phyloP scores from a whole-genome alignment of 2,888 invertebrate genomes.

The Pegoplata infirma region DNA sequence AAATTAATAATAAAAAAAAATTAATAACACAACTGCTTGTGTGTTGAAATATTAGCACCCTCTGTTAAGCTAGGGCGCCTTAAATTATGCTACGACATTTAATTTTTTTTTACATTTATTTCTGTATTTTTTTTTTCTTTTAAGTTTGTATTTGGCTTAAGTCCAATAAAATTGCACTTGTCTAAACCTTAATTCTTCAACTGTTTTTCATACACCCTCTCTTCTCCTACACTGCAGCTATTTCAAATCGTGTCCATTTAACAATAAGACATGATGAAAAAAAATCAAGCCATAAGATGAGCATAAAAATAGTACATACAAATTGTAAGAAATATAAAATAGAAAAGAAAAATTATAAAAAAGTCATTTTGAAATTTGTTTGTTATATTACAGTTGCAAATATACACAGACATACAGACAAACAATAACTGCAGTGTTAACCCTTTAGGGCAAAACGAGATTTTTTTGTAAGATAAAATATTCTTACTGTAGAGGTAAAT shows the following conservation, averaged over 20 bases:
- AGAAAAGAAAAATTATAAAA: background rate
- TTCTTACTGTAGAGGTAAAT: no score
- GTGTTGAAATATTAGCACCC: conserved; percentile 39
- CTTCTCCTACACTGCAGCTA: background rate
- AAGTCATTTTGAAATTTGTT: conserved; percentile 2
- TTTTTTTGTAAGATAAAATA: no score
- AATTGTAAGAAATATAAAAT: background rate
- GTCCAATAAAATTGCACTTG: conserved; percentile 62
- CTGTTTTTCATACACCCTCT: background rate
- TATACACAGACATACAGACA: background rate
- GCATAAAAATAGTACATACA: background rate
- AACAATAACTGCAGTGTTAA: conserved; percentile 19
- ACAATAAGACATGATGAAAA: conserved; percentile 46
- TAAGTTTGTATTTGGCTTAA: conserved; percentile 47
- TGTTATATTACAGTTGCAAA: conserved; percentile 14
- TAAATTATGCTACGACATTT: conserved; percentile 53
- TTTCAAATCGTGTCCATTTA: conserved; percentile 31
- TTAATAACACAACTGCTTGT: background rate
- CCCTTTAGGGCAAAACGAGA: background rate
- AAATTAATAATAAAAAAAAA: background rate
- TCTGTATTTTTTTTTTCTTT: background rate
- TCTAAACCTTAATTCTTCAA: conserved; percentile 54
- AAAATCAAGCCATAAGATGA: conserved; percentile 29
- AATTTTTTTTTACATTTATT: conserved; percentile 15
- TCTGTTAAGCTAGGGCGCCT: conserved; percentile 43